Evolutionary conservation across 2,113 vertebrate species (phyloP).

Genomic region (Scophthalmus maximus): DNA sequence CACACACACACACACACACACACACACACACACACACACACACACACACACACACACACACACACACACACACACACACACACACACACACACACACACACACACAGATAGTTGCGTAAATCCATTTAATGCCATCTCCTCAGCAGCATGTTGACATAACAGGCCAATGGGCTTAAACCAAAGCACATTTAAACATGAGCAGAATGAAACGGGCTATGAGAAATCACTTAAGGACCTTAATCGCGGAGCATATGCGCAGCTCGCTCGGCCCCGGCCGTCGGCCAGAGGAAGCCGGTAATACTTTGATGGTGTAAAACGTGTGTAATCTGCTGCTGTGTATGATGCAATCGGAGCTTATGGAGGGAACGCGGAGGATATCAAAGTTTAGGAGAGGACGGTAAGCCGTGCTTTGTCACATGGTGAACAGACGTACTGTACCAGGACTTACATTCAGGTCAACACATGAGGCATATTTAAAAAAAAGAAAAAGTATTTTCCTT

Average conservation of each 20-base stretch:
- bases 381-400: slow-evolving; percentile 42
- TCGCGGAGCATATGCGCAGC: slow-evolving; percentile 70
- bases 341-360: slow-evolving; percentile 69
- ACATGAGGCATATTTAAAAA: neutral
- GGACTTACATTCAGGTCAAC: too few relatives aligned
- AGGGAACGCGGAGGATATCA: slow-evolving; percentile 14
- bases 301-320: slow-evolving; percentile 75
- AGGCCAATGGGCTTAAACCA: slow-evolving; percentile 81
- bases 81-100: slow-evolving; percentile 40
- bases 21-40: slow-evolving; percentile 30
- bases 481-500: slow-evolving; percentile 54
- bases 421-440: too few relatives aligned
- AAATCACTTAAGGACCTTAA: slow-evolving; percentile 82
- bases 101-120: slow-evolving; percentile 60
- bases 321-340: slow-evolving; percentile 67
- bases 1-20: slow-evolving; percentile 30
- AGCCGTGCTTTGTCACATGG: slow-evolving; percentile 33
- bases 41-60: slow-evolving; percentile 42
- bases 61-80: slow-evolving; percentile 23
- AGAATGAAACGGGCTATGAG: slow-evolving; percentile 76
- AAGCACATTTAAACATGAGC: slow-evolving; percentile 80
- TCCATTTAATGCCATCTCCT: slow-evolving; percentile 82
- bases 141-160: slow-evolving; percentile 82
- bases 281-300: slow-evolving; percentile 62
- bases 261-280: slow-evolving; percentile 58